A percentile compares a stretch with the other conserved stretches of the same genome.
Conservation (phyloP, 2,113 vertebrate genomes). For the Peromyscus californicus region DNA sequence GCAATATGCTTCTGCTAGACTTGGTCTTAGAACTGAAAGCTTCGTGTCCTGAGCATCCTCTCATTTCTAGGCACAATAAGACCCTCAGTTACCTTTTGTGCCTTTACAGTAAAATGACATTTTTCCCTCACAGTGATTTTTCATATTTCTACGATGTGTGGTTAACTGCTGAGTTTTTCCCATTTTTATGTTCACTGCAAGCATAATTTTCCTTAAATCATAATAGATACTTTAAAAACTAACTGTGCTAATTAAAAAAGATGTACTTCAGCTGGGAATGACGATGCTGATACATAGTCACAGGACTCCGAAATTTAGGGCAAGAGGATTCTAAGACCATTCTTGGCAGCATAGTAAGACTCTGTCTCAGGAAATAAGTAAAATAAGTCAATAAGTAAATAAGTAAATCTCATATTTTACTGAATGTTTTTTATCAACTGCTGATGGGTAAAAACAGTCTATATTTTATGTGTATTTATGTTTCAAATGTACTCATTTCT, state of each 20-base stretch:
- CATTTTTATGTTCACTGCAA: not conserved
- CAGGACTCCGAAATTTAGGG: not conserved
- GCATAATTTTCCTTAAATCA: not conserved
- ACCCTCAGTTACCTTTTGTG: not conserved
- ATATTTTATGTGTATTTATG: not conserved
- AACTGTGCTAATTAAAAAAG: not conserved
- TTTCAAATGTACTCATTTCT: not conserved
- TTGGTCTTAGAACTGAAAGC: not conserved
- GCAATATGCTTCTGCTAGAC: not conserved
- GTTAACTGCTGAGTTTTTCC: not conserved
- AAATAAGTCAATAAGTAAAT: not conserved
- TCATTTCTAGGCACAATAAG: not conserved
- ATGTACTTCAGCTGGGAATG: not conserved
- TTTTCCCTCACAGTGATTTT: not conserved
- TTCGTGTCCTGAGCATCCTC: accelerated
- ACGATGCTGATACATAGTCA: not conserved
- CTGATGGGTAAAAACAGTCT: not conserved
- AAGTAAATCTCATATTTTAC: not conserved
- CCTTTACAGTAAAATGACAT: not conserved
- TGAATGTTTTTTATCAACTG: not conserved
- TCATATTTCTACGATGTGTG: not conserved
- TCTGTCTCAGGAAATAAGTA: not conserved
- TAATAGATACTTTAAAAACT: not conserved
- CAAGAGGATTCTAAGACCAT: not conserved
- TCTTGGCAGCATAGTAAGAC: not conserved